Evolutionary conservation across 2,113 vertebrate species (phyloP), one percentile per base, ranked within the genome.

Genomic region (Dendropsophus ebraccatus): DNA sequence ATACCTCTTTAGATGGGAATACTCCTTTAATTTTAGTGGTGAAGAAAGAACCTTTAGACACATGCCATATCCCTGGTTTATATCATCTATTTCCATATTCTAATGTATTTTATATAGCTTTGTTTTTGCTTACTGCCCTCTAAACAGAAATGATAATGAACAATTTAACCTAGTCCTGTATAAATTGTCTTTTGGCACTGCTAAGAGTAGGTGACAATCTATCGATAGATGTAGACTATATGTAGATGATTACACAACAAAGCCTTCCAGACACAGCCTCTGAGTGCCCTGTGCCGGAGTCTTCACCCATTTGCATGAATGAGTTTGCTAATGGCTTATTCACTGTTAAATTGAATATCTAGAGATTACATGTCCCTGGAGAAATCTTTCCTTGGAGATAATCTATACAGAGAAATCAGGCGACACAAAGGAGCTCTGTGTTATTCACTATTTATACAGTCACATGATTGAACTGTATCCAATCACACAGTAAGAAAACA

Each of bases 321-420:
- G 77, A 62, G 77, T 80, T 80, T 62, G 23, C 35, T 41, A 81
- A 81, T 62, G 78, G 78, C n/a, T 58, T 81, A 45, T 81, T 81
- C 58, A 28, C 78, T 47, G 37, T 62, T 81, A 65, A 81, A 81
- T 81, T 65, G 56, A 65, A 81, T 62, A 47, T 37, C n/a, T 81
- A 8, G 37, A 65, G 78, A 81, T 81, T 81, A 62, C 56, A 81
- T 65, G n/a, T 81, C 78, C 52, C 78, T n/a, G 2, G 37, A 81
- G 78, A 65, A 65, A 62, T 65, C 35, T 65, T 62, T 62, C 37
- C 56, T 65, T 47, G 21, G 78, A 81, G 78, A 81, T 81, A 65
- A 81, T 81, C 78, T 81, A 35, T 19, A 45, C 37, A 62, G n/a
- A 6, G 32, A 65, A 62, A 47, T 81, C 78, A 81, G 7, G 37